These are phyloP conservation scores for Fragum whitleyi DNA, from an alignment of 2,888 invertebrate genomes.

Conservation along the genomic window DNA sequence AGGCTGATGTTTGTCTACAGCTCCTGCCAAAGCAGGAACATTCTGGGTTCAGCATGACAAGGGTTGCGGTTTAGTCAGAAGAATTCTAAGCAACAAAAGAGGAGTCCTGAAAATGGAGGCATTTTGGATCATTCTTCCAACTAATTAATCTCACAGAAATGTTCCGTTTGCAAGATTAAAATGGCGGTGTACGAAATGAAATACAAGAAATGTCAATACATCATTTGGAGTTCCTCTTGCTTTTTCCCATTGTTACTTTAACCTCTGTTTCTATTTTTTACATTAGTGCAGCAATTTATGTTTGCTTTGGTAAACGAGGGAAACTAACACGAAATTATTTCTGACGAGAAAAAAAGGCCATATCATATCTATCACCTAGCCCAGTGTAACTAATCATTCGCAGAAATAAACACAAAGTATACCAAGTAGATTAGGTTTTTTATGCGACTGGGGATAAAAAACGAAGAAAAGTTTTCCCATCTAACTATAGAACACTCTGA, in stretches of 20 bases:
- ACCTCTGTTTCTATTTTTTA: neutral
- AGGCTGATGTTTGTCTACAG: too few species aligned
- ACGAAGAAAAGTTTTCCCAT: neutral
- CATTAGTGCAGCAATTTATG: neutral
- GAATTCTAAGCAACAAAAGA: too few species aligned
- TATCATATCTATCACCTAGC: slow-evolving; percentile 10
- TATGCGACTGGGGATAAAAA: neutral
- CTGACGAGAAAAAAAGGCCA: neutral
- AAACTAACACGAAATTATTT: slow-evolving; percentile 10
- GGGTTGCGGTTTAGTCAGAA: too few species aligned
- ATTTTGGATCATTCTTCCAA: slow-evolving; percentile 11
- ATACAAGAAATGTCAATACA: slow-evolving; percentile 21
- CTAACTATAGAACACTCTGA: neutral
- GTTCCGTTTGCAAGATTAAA: slow-evolving; percentile 23
- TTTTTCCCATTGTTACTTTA: slow-evolving; percentile 15
- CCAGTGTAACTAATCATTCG: neutral
- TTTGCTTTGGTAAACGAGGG: slow-evolving; percentile 4
- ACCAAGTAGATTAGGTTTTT: neutral
- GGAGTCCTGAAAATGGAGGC: neutral
- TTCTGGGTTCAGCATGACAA: too few species aligned
- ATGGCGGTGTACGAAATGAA: slow-evolving; percentile 19
- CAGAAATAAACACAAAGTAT: slow-evolving; percentile 1
- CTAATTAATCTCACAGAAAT: slow-evolving; percentile 25
- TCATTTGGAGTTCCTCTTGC: slow-evolving; percentile 4
- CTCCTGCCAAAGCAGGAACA: too few species aligned